phyloP scores from a whole-genome alignment of 2,797 vertebrate genomes.

The Etheostoma perlongum region DNA sequence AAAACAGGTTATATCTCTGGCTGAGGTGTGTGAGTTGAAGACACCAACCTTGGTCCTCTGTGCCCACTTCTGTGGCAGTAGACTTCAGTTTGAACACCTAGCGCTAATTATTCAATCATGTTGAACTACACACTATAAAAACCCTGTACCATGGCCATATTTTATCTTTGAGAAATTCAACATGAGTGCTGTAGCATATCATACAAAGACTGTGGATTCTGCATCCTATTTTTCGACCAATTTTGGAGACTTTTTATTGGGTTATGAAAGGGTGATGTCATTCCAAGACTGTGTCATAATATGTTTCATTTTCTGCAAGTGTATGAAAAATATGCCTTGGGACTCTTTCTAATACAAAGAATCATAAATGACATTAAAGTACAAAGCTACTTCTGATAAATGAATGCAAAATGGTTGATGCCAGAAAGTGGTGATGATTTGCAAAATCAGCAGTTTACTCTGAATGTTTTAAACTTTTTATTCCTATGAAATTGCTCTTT shows the following conservation, averaged over 20 bases:
- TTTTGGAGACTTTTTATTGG: background rate
- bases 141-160: slow-evolving; percentile 11
- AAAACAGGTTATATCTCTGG: slow-evolving; percentile 82
- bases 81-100: slow-evolving; percentile 63
- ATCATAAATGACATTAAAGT: too few species aligned
- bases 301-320: background rate
- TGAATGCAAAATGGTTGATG: background rate
- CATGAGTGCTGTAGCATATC: background rate
- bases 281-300: background rate
- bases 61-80: slow-evolving; percentile 52
- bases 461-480: background rate
- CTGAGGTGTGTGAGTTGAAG: slow-evolving; percentile 62
- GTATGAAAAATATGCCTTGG: background rate
- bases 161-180: slow-evolving; percentile 17
- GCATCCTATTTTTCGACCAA: background rate
- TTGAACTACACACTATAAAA: slow-evolving; percentile 43
- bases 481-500: background rate
- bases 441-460: slow-evolving; percentile 11
- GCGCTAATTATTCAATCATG: slow-evolving; percentile 73
- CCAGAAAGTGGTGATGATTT: background rate
- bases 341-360: background rate
- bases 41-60: slow-evolving; percentile 73
- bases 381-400: too few species aligned
- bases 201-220: background rate
- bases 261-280: background rate